Evolutionary conservation across 1,140 invertebrate genomes (phyloP), one percentile per base, ranked within the genome.

Genomic region (Lethrus apterus): DNA sequence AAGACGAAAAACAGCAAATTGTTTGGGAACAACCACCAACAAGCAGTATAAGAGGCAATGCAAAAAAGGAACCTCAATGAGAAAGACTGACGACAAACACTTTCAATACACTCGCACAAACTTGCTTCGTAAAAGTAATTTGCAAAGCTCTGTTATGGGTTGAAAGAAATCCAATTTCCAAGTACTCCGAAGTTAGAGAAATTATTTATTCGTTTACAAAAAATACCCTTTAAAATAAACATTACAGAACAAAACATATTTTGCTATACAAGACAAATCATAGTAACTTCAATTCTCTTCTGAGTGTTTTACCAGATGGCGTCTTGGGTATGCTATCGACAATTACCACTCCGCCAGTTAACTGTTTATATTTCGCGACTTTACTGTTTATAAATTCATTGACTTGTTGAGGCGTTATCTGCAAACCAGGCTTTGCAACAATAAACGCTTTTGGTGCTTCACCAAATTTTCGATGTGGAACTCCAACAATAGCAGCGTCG

Each of bases 401-500:
- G 18, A 76, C 50, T 17, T 71, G 61, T 2, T 71, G 57, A 14
- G 58, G 45, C 0, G 52, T 61, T 2, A 59, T 17, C 20, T 53
- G 48, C 26, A 24, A 35, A 9, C 66, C 65, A 0, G 59, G 38
- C 43, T 74, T 74, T 0, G 61, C 45, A 0, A 84, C 74, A 3
- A 88, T 65, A 56, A 82, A 83, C 0, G 84, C 85, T 52, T 78
- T 80, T 0, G 89, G 88, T 1, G 79, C 68, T 70, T 94, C 91
- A 2, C 89, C 89, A 40, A 68, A 69, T 30, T 72, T 69, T 0
- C 70, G 65, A 61, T 93, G 80, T 0, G 84, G 81, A 20, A 90
- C 70, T 2, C 90, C 90, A 53, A 94, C 71, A 0, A 95, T 89
- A 0, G 83, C 89, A 1, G 81, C 87, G 59, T 94, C 90, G 3